Percentiles rank a stretch among this genome's conserved stretches.
Conservation (phyloP, 2,888 invertebrate genomes). For the Lithodes maja region DNA sequence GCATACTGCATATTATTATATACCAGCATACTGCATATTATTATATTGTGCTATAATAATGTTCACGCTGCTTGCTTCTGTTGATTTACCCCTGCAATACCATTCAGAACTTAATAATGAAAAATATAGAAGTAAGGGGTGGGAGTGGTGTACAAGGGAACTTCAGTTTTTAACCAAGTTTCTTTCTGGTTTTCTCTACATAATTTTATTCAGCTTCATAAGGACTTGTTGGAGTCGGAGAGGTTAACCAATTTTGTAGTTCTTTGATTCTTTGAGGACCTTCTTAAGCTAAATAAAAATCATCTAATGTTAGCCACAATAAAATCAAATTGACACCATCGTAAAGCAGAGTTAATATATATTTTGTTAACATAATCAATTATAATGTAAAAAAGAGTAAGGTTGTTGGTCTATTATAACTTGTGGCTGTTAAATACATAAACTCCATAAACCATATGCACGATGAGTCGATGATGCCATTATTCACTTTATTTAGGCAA, state of each 20-base stretch:
- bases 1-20: not conserved
- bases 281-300: not conserved
- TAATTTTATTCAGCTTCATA: not conserved
- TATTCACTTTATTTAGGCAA: too few relatives aligned
- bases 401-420: too few relatives aligned
- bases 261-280: not conserved
- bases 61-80: not conserved
- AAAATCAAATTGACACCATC: not conserved
- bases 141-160: not conserved
- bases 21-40: not conserved
- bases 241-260: not conserved
- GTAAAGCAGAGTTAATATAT: not conserved
- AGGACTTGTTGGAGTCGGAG: not conserved
- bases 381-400: too few relatives aligned
- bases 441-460: too few relatives aligned
- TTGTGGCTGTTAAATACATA: too few relatives aligned
- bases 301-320: not conserved
- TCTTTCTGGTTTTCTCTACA: not conserved
- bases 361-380: not conserved
- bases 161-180: not conserved
- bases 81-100: not conserved
- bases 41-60: constrained; percentile 2
- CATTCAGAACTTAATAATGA: not conserved
- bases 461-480: too few relatives aligned
- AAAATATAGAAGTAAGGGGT: not conserved